Conservation (phyloP, 2,113 vertebrate genomes). For the Sphaerodactylus townsendi region DNA sequence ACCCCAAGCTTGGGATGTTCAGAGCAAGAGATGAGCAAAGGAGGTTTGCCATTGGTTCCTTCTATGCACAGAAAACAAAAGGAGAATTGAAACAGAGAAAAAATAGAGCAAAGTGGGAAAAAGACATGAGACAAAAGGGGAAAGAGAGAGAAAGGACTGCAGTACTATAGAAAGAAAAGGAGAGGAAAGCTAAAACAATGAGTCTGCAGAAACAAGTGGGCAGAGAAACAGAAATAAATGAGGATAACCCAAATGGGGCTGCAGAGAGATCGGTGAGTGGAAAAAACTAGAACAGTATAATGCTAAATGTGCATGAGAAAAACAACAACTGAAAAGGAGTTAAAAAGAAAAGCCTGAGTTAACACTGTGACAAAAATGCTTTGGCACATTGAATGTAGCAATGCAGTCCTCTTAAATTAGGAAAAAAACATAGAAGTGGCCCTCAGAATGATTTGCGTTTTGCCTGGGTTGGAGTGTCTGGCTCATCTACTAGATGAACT, state of each 20-base stretch:
- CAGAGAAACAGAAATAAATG: neutral
- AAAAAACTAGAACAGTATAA: neutral
- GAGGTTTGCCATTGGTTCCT: no score
- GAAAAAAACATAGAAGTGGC: neutral
- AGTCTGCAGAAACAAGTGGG: neutral
- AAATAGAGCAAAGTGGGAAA: no score
- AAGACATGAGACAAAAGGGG: no score
- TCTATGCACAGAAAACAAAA: no score
- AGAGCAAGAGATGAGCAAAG: no score
- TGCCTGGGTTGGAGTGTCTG: neutral
- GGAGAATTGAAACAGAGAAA: no score
- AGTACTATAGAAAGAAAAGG: neutral
- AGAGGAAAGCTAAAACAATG: neutral
- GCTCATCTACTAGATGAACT: neutral
- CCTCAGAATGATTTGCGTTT: neutral
- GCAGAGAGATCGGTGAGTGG: neutral
- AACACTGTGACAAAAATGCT: neutral
- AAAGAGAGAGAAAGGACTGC: neutral
- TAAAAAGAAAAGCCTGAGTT: neutral
- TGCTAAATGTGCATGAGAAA: neutral
- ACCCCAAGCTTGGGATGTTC: no score
- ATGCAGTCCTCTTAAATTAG: neutral
- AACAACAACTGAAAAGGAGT: neutral
- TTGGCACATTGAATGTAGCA: neutral
- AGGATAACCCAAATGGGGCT: no score